Evolutionary conservation across 2,797 vertebrate species (phyloP), one percentile per base, ranked within the genome.

Genomic region (Centropyge bicolor): DNA sequence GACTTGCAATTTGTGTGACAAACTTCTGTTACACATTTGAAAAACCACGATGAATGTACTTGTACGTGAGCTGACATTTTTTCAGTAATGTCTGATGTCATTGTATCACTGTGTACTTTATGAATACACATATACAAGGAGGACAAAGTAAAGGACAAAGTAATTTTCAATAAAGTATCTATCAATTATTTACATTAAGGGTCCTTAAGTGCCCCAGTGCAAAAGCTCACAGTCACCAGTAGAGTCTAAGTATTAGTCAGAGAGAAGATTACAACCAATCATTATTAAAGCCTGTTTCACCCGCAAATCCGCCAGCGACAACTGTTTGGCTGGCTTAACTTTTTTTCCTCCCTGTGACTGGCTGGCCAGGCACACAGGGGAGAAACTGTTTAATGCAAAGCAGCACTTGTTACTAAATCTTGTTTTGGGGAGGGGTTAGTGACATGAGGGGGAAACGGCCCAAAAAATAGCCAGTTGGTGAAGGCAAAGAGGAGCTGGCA

Each of bases 281-380:
- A 92, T 89, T 90, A 93, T 93, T 93, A 95, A 96, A 96, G 93
- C 93, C 92, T 95, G 92, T 95, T 96, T 94, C 89, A 90, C 88
- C 64, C 90, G 57, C 85, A 96, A 96, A 96, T 95, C 93, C 93
- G 92, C 85, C 88, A 92, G 91, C 67, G 78, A 88, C 94, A 94
- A 96, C 94, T 95, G 94, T 93, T 95, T 92, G 89, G 84, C 89
- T 93, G 91, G 89, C 88, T 92, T 93, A 86, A 82, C 84, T 80
- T 80, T 80, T 77, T 76, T 62, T 54, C 24, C 20, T 40, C 11
- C 7, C 46, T 78, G 76, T 82, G 70, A 88, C 84, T 76, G 73
- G 70, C 63, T 72, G 55, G 56, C 54, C 20, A 24, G 57, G 57
- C 56, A 22, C 66, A 85, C 63, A 66, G 67, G 70, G 76, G 85